phyloP scores from a whole-genome alignment of 1,140 invertebrate genomes.

The Andrena cerasifolii region DNA sequence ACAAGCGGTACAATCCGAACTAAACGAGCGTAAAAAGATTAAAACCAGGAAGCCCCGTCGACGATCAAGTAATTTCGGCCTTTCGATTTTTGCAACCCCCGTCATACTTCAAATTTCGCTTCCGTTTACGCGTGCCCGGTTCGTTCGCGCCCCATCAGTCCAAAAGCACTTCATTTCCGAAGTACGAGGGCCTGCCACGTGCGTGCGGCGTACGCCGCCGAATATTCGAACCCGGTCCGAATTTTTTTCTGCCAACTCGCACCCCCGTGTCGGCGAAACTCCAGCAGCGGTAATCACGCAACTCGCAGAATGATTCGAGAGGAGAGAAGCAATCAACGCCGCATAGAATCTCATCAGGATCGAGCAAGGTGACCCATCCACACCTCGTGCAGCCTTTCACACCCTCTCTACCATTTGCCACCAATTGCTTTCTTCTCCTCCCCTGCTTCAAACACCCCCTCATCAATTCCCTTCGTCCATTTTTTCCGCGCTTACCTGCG shows the following conservation, averaged over 20 bases:
- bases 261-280: neutral
- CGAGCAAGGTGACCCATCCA: constrained; percentile 19
- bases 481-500: constrained; percentile 18
- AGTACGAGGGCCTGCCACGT: neutral
- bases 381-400: neutral
- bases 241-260: neutral
- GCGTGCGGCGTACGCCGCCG: neutral
- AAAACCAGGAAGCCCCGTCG: neutral
- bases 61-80: constrained; percentile 13
- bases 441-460: no score
- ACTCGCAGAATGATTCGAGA: constrained; percentile 8
- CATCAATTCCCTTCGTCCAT: neutral
- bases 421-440: neutral
- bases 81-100: neutral
- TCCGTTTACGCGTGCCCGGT: neutral
- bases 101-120: constrained; percentile 1
- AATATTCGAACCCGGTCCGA: constrained; percentile 20
- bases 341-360: constrained; percentile 65
- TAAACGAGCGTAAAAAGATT: constrained; percentile 38
- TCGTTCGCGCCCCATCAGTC: neutral
- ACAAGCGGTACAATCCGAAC: constrained; percentile 32
- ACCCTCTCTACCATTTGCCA: neutral
- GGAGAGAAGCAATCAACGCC: constrained; percentile 62
- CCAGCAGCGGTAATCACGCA: constrained; percentile 23
- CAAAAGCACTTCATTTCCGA: constrained; percentile 24